Conservation (phyloP, 2,797 vertebrate species). For the Calcarius lapponicus region DNA sequence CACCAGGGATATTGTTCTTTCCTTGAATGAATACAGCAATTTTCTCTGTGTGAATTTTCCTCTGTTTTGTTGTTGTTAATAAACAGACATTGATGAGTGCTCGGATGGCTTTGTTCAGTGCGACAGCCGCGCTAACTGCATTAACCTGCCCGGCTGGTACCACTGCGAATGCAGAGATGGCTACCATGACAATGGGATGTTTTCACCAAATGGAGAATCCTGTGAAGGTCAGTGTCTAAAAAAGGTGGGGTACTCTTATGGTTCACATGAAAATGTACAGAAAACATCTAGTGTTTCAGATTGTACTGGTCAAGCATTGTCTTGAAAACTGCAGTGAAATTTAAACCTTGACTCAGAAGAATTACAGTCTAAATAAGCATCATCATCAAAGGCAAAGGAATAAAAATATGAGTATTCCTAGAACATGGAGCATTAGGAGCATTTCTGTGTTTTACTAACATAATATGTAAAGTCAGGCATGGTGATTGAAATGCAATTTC, state of each 20-base stretch:
- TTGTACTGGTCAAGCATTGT: not conserved
- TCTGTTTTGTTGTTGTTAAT: constrained; percentile 32
- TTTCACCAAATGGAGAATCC: constrained; percentile 92
- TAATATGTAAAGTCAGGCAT: not conserved
- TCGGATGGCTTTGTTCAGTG: constrained; percentile 95
- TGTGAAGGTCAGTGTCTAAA: constrained; percentile 89
- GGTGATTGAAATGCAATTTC: not conserved
- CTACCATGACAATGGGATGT: constrained; percentile 98
- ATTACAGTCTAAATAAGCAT: not conserved
- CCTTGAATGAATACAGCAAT: not conserved
- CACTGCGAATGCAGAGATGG: constrained; percentile 98
- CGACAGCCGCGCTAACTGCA: constrained; percentile 94
- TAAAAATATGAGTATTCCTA: not conserved
- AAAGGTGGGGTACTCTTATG: not conserved
- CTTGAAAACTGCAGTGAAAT: not conserved
- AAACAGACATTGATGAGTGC: constrained; percentile 96
- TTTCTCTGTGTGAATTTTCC: constrained; percentile 3
- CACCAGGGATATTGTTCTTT: not conserved
- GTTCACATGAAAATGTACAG: not conserved
- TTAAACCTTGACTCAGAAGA: not conserved
- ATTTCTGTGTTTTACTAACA: not conserved
- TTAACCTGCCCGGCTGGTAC: constrained; percentile 99
- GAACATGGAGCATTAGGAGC: not conserved
- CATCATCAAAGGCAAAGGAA: not conserved
- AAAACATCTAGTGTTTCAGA: not conserved